phyloP scores from a whole-genome alignment of 2,113 vertebrate species.

The Cryptomyrus ogoouensis region DNA sequence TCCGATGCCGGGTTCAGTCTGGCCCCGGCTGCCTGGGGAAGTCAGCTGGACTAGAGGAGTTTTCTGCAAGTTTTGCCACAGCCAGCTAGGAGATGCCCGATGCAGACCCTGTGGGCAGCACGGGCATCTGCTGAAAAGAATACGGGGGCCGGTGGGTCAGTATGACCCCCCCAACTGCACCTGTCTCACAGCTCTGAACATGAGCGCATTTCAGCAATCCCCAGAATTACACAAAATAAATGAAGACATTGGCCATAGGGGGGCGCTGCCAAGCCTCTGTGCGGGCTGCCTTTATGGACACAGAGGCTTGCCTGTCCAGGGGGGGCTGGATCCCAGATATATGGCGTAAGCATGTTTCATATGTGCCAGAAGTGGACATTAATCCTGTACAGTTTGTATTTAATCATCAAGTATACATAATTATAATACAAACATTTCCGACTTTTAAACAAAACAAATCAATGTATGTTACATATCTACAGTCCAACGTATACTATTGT shows the following conservation, averaged over 20 bases:
- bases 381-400: constrained; percentile 66
- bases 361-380: constrained; percentile 67
- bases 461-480: constrained; percentile 73
- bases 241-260: neutral
- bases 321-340: constrained; percentile 30
- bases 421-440: constrained; percentile 57
- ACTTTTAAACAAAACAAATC: constrained; percentile 48
- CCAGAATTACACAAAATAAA: neutral
- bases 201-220: neutral
- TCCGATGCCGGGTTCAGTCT: constrained; percentile 37
- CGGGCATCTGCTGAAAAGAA: neutral
- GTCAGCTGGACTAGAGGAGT: constrained; percentile 37
- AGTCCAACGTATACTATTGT: constrained; percentile 55
- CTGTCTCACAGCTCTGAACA: neutral
- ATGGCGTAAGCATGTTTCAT: constrained; percentile 40
- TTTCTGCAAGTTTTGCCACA: neutral
- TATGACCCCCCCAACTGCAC: neutral
- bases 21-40: constrained; percentile 31
- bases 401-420: constrained; percentile 67
- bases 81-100: neutral
- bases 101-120: neutral
- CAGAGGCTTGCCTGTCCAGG: neutral
- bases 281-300: neutral
- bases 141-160: neutral
- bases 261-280: neutral